phyloP scores from a whole-genome alignment of 2,797 vertebrate genomes.

The Cetoscarus ocellatus region DNA sequence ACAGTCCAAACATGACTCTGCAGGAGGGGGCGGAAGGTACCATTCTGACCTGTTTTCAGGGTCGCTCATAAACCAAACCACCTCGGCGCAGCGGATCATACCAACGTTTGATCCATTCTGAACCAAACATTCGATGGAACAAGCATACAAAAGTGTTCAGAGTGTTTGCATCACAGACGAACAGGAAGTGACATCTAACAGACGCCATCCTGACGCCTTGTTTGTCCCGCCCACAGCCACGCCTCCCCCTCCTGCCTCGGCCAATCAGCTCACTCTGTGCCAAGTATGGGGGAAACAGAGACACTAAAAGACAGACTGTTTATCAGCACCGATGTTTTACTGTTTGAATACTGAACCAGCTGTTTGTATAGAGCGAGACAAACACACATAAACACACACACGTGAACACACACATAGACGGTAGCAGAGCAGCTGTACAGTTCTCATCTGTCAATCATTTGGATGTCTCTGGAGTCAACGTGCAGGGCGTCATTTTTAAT shows the following conservation, averaged over 20 bases:
- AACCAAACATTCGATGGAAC: conserved; percentile 1
- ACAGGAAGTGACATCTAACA: conserved; percentile 24
- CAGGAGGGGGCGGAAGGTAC: conserved; percentile 17
- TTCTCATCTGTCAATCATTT: conserved; percentile 33
- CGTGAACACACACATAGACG: conserved; percentile 14
- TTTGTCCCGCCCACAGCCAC: neutral
- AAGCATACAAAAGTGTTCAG: no score
- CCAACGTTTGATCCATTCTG: conserved; percentile 7
- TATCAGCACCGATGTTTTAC: conserved; percentile 18
- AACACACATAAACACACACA: conserved; percentile 22
- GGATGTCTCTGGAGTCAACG: conserved; percentile 24
- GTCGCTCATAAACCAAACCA: conserved; percentile 8
- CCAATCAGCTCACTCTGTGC: conserved; percentile 28
- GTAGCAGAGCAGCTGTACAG: conserved; percentile 63
- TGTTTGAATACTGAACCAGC: conserved; percentile 45
- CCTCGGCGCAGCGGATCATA: conserved; percentile 22
- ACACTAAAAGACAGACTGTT: conserved; percentile 5
- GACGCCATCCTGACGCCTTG: neutral
- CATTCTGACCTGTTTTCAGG: conserved; percentile 33
- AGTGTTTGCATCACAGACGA: neutral
- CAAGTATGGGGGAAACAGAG: conserved; percentile 6
- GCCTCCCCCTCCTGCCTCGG: conserved; percentile 26
- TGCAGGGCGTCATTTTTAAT: neutral
- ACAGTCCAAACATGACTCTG: conserved; percentile 19
- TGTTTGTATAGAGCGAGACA: conserved; percentile 39